Evolutionary conservation across 2,888 invertebrate genomes (phyloP), one percentile per base, ranked within the genome.

Genomic region (Lydus trimaculatus): DNA sequence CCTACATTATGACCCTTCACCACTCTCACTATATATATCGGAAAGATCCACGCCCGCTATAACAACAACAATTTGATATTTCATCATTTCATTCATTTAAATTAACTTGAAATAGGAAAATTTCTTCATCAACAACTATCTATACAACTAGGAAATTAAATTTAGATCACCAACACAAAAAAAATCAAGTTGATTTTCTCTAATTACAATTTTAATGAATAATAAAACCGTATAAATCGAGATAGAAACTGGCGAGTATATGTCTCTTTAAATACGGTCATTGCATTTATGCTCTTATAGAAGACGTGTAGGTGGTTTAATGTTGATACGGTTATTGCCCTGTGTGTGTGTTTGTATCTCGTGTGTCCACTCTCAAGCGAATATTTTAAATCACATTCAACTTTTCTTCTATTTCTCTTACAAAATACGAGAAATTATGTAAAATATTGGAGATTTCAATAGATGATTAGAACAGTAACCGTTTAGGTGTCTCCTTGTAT

Each of bases 1-100:
- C 82, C 82, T 79, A 82, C 80, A 82, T 82, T 82, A 75, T 82
- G 81, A 82, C 82, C 81, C 80, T 82, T 82, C 82, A 82, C 82
- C 82, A 82, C 82, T 80, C 79, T 74, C 73, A 73, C 70, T 68
- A 74, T 74, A 74, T 68, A 74, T 74, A 74, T 75, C 66, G 33
- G 66, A 60, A 63, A 66, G 73, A 72, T 75, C 74, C 74, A 76
- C 75, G 72, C 75, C 75, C 75, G 72, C 64, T 70, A 68, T 64
- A 72, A 63, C 58, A 63, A 63, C 68, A 64, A 66, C 36, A 36
- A 36, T 15, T 28, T 28, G 13, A 43, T 43, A 43, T 43, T 43
- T 17, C 43, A 17, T 43, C 43, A 43, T 43, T 43, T 43, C 43
- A 43, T 43, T 43, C n/a, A 43, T 43, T 43, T 8, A 70, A 70